These are phyloP conservation scores for Crax fasciolata DNA, from an alignment of 2,797 vertebrate genomes.

Conservation along the genomic window DNA sequence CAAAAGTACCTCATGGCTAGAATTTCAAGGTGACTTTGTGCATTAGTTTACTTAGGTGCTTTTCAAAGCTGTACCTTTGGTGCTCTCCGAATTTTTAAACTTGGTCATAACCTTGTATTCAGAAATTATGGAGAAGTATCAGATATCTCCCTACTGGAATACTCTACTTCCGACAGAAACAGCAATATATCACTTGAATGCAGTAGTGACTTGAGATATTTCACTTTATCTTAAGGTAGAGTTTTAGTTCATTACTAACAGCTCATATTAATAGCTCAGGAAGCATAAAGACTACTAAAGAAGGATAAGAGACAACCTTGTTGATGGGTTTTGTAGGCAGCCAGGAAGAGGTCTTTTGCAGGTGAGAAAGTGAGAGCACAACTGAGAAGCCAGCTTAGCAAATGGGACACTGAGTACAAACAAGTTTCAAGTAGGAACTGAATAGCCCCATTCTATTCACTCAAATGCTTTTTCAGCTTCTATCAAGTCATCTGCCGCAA, in stretches of 20 bases:
- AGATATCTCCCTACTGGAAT: neutral
- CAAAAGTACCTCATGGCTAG: conserved; percentile 11
- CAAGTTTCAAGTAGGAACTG: conserved; percentile 41
- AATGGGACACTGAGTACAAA: neutral
- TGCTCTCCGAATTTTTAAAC: neutral
- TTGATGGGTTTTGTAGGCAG: neutral
- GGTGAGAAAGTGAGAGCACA: conserved; percentile 35
- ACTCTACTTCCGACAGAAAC: neutral
- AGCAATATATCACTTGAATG: rapidly evolving
- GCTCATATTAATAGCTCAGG: neutral
- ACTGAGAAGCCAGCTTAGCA: conserved; percentile 57
- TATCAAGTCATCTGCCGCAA: conserved; percentile 68
- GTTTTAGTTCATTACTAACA: neutral
- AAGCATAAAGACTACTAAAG: neutral
- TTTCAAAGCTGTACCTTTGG: neutral
- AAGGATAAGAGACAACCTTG: neutral
- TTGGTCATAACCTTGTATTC: neutral
- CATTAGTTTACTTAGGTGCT: neutral
- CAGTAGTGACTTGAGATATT: neutral
- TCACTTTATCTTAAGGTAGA: neutral
- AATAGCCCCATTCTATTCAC: conserved; percentile 67
- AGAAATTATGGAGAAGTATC: neutral
- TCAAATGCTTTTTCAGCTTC: conserved; percentile 67
- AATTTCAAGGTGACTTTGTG: conserved; percentile 47
- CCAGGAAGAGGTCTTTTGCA: conserved; percentile 26